phyloP scores from a whole-genome alignment of 2,888 invertebrate genomes.

The Apotomis capreana region DNA sequence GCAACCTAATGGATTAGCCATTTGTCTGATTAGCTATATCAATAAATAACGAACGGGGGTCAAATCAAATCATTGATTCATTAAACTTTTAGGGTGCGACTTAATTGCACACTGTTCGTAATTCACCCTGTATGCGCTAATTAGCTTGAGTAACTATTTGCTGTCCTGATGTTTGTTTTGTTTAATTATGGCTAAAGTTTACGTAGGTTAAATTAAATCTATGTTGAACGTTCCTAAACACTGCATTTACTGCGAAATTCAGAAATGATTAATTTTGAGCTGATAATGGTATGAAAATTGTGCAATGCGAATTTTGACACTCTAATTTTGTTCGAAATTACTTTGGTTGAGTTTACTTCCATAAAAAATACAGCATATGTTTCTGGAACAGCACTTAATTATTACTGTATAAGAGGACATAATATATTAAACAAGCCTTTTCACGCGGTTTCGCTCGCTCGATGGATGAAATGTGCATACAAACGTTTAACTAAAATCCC shows the following conservation, averaged over 20 bases:
- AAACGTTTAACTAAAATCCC: too few species aligned
- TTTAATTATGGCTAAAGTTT: constrained; percentile 34
- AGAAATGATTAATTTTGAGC: not conserved
- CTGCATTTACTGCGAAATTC: not conserved
- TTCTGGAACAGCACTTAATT: too few species aligned
- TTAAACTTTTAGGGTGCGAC: constrained; percentile 71
- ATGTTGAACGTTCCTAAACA: constrained; percentile 17
- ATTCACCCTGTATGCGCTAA: constrained; percentile 66
- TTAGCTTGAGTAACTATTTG: constrained; percentile 73
- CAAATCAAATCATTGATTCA: constrained; percentile 74
- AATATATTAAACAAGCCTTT: too few species aligned
- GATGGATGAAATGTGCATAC: too few species aligned
- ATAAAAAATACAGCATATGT: not conserved
- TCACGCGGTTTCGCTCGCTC: too few species aligned
- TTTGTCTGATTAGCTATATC: constrained; percentile 80
- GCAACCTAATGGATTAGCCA: constrained; percentile 78
- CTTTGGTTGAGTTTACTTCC: not conserved
- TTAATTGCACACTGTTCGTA: constrained; percentile 62
- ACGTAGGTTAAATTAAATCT: constrained; percentile 26
- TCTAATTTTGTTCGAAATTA: not conserved
- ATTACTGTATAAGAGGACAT: too few species aligned
- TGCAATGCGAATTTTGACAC: not conserved
- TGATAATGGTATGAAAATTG: not conserved
- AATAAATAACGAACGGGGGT: constrained; percentile 78
- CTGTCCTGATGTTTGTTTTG: constrained; percentile 45